Percentiles rank a stretch among this genome's conserved stretches.
phyloP scores from a whole-genome alignment of 2,888 invertebrate species.

The Acleris sparsana region DNA sequence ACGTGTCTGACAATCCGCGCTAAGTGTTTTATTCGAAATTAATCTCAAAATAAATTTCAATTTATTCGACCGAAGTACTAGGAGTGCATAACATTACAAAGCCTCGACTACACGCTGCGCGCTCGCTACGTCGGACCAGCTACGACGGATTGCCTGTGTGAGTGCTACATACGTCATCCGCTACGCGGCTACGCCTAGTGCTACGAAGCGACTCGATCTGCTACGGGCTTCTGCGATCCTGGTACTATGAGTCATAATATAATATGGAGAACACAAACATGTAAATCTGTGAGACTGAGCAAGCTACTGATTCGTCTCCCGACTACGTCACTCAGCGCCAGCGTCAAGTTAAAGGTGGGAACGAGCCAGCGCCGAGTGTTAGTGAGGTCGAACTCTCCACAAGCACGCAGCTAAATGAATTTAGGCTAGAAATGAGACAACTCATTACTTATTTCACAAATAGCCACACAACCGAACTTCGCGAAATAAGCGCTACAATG shows the following conservation, averaged over 20 bases:
- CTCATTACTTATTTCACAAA: background rate
- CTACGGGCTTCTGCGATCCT: background rate
- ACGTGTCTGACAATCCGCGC: background rate
- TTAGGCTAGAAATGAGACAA: conserved; percentile 3
- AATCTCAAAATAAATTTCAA: conserved; percentile 1
- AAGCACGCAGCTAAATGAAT: background rate
- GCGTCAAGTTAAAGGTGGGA: no score
- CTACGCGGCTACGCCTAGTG: no score
- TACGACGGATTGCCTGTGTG: no score
- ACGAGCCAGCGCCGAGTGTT: background rate
- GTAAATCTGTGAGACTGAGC: background rate
- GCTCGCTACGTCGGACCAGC: no score
- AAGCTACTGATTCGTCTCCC: background rate
- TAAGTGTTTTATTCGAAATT: background rate
- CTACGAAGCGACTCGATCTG: no score
- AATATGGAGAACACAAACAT: background rate
- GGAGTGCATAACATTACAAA: background rate
- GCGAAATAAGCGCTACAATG: background rate
- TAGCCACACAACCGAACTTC: background rate
- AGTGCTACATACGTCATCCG: background rate
- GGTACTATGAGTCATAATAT: no score
- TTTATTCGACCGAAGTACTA: background rate
- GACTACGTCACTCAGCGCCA: background rate
- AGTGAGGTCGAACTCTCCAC: background rate
- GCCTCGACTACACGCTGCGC: background rate